phyloP scores from a whole-genome alignment of 2,113 vertebrate genomes.

The human region GRCh38 chr17:19924001-19924500 shows the following conservation, averaged over 20 bases:
- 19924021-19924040: not conserved
- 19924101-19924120: not conserved
- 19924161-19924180: not conserved
- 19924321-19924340: slow-evolving; percentile 22
- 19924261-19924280: not conserved
- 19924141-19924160: not conserved
- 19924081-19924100: slow-evolving; percentile 5
- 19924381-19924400: slow-evolving; percentile 39
- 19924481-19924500: slow-evolving; percentile 98
- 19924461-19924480: slow-evolving; percentile 99
- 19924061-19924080: slow-evolving; percentile 33
- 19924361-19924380: not conserved
- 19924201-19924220: not conserved
- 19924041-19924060: slow-evolving; percentile 7
- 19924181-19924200: not conserved
- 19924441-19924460: slow-evolving; percentile 97
- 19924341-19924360: not conserved
- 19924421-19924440: slow-evolving; percentile 96
- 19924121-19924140: not conserved
- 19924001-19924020: not conserved
- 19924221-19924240: not conserved
- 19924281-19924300: not conserved
- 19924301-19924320: not conserved
- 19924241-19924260: not conserved
- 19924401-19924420: slow-evolving; percentile 96